Percentiles rank a stretch among this genome's conserved stretches.
Evolutionary conservation across 2,888 invertebrate genomes (phyloP).

Genomic region (Carcina quercana): DNA sequence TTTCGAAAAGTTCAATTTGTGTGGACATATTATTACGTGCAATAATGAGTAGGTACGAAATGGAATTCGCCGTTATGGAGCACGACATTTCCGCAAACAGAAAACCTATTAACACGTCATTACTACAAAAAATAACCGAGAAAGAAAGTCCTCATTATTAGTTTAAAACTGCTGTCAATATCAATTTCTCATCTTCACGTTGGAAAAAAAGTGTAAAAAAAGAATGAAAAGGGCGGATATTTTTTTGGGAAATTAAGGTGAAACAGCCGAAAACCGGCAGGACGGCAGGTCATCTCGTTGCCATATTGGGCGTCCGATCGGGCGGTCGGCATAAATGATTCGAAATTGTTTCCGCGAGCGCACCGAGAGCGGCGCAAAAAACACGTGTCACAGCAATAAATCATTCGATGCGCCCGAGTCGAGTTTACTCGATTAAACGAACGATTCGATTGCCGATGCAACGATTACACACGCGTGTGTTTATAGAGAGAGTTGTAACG

Average conservation of each 20-base stretch:
- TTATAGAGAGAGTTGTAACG: conserved; percentile 62
- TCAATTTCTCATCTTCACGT: conserved; percentile 47
- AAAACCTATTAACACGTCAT: conserved; percentile 1
- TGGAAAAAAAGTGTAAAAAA: conserved; percentile 28
- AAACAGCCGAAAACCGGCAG: conserved; percentile 46
- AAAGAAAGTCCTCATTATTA: conserved; percentile 10
- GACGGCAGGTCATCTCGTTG: conserved; percentile 27
- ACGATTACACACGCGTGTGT: conserved; percentile 50
- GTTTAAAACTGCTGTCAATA: conserved; percentile 40
- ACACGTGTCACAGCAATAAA: conserved; percentile 70
- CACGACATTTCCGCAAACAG: too few species aligned
- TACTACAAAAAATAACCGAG: neutral
- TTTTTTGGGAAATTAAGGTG: conserved; percentile 56
- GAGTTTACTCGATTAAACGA: conserved; percentile 67
- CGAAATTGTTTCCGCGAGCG: conserved; percentile 69
- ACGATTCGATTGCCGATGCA: conserved; percentile 63
- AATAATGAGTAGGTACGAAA: too few species aligned
- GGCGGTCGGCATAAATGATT: conserved; percentile 68
- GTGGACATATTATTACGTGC: too few species aligned
- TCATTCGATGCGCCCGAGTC: conserved; percentile 57
- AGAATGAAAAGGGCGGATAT: conserved; percentile 25
- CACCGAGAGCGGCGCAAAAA: conserved; percentile 54
- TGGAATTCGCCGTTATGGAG: too few species aligned
- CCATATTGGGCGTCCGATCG: conserved; percentile 48
- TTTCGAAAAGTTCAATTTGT: neutral